Evolutionary conservation across 2,797 vertebrate genomes (phyloP), one percentile per base, ranked within the genome.

Genomic region (Erethizon dorsatum): DNA sequence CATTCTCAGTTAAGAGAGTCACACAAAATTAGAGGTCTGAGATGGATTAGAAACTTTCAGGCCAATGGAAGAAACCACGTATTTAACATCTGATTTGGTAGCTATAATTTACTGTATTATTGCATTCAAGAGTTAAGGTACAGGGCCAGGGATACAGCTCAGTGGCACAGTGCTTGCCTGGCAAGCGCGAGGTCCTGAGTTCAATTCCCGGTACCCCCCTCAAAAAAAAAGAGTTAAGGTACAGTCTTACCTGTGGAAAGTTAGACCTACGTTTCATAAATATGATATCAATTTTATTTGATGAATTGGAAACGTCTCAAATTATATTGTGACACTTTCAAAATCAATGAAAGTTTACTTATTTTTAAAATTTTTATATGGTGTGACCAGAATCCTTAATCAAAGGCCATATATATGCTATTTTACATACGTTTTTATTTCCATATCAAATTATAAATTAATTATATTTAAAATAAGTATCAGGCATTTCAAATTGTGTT

Each of bases 381-480:
- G 61, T 67, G 63, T 67, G 56, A 52, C 73, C 31, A 63, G 24
- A 91, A 31, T 63, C 28, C 22, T 78, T 63, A 90, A 63, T 69
- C 41, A 94, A 22, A 92, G 18, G 18, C 9, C 88, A 67, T 9
- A 65, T 50, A 56, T 24, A 73, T 28, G 37, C 20, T 31, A 88
- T 56, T 79, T 93, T 73, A 82, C 5, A 71, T 54, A 78, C 20
- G 15, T 0, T 63, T 89, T 73, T 83, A 84, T 79, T 78, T 84
- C 18, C 80, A 85, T 57, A 41, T 69, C 37, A 75, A 33, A n/a
- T 22, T 59, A 73, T 75, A 61, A 20, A 56, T 69, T 52, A 61
- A 82, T 52, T 87, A 20, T 73, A 33, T 91, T 93, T 83, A 93
- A 87, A 83, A 88, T 83, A 92, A 61, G 11, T 84, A 73, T 67